A percentile compares a stretch with the other conserved stretches of the same genome.
Conservation (phyloP, 1,140 invertebrate genomes). For the Eciton burchellii region DNA sequence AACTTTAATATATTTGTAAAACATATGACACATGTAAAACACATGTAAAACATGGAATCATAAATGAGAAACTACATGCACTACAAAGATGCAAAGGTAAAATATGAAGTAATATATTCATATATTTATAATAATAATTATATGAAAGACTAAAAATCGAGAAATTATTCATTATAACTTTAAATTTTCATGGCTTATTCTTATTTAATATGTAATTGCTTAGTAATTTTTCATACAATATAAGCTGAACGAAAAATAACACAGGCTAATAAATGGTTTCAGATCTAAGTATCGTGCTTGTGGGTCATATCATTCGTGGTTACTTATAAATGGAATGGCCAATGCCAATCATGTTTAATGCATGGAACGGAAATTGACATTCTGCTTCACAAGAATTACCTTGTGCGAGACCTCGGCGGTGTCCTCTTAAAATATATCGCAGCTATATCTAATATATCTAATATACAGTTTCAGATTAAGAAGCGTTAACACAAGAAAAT, state of each 20-base stretch:
- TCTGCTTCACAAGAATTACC: neutral
- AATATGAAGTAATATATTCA: no score
- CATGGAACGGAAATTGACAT: slow-evolving; percentile 58
- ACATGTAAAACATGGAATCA: slow-evolving; percentile 1
- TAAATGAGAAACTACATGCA: slow-evolving; percentile 15
- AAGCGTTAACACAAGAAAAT: slow-evolving; percentile 33
- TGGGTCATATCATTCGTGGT: neutral
- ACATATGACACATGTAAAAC: neutral
- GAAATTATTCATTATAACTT: no score
- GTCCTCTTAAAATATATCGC: neutral
- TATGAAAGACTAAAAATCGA: neutral
- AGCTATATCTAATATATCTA: neutral
- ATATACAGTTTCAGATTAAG: slow-evolving; percentile 48
- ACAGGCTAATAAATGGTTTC: slow-evolving; percentile 9
- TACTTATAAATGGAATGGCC: neutral
- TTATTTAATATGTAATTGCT: neutral
- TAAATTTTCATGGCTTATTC: neutral
- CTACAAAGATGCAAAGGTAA: neutral
- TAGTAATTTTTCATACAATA: neutral
- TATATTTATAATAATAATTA: no score
- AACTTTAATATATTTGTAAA: slow-evolving; percentile 14
- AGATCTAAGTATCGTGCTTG: slow-evolving; percentile 19
- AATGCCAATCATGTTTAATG: slow-evolving; percentile 49
- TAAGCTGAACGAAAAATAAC: slow-evolving; percentile 11
- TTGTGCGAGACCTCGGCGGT: slow-evolving; percentile 67